Percentiles rank a stretch among this genome's conserved stretches.
These are phyloP conservation scores for Cynopterus brachyotis DNA, from an alignment of 2,113 vertebrate genomes.

Conservation along the genomic window DNA sequence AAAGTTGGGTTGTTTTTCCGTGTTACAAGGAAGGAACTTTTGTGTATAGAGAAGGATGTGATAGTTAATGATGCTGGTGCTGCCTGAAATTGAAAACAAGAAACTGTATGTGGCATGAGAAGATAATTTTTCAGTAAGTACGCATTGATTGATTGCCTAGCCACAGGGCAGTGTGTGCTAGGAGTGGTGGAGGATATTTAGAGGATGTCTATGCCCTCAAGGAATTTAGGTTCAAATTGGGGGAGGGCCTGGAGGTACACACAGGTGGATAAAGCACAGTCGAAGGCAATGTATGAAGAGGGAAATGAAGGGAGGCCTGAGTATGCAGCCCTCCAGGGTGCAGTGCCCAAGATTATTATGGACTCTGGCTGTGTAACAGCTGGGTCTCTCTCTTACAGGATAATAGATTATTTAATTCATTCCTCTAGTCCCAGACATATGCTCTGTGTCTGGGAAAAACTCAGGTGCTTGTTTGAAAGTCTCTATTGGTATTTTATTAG, in stretches of 20 bases:
- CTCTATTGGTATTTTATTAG: neutral
- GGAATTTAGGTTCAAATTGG: constrained; percentile 25
- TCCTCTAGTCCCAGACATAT: neutral
- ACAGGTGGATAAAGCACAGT: neutral
- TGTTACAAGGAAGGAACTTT: neutral
- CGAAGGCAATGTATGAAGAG: neutral
- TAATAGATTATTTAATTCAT: neutral
- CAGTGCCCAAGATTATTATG: neutral
- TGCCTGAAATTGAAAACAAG: neutral
- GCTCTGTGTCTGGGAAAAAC: neutral
- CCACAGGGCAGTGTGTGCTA: neutral
- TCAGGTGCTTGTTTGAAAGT: neutral
- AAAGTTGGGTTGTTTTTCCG: neutral
- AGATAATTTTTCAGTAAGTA: constrained; percentile 7
- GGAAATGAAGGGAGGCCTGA: neutral
- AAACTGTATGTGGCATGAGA: neutral
- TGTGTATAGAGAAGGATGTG: neutral
- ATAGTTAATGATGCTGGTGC: neutral
- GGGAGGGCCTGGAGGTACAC: neutral
- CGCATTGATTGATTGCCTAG: neutral
- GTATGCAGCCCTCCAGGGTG: neutral
- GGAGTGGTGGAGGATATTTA: neutral
- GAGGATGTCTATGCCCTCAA: neutral
- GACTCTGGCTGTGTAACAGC: neutral
- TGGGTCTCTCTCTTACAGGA: neutral